These are phyloP conservation scores for Pseudomyrmex flavicornis DNA, from an alignment of 1,140 invertebrate species.

Conservation along the genomic window DNA sequence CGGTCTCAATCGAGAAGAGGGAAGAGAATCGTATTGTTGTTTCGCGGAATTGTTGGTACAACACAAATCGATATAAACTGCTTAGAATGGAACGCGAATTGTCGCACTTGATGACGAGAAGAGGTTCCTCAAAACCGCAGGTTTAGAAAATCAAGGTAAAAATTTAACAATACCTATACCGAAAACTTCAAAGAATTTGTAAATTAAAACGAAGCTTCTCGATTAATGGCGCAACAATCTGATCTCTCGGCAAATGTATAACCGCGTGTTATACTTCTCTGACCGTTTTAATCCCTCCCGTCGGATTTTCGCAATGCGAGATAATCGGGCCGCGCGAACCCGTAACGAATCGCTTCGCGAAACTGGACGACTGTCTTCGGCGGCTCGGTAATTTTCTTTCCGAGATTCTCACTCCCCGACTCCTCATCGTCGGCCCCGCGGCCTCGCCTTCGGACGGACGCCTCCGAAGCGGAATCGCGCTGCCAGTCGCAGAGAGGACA, in stretches of 20 bases:
- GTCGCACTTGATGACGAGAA: background rate
- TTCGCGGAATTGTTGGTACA: slow-evolving; percentile 10
- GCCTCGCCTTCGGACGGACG: slow-evolving; percentile 32
- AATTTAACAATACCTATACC: no score
- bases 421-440: background rate
- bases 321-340: slow-evolving; percentile 38
- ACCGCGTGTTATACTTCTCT: background rate
- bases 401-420: background rate
- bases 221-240: background rate
- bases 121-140: no score
- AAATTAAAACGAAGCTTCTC: background rate
- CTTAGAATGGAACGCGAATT: slow-evolving; percentile 3
- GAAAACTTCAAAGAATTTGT: background rate
- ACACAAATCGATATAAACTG: background rate
- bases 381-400: slow-evolving; percentile 49
- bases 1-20: slow-evolving; percentile 3
- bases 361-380: slow-evolving; percentile 53
- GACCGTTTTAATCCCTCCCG: slow-evolving; percentile 50
- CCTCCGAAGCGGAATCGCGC: slow-evolving; percentile 25
- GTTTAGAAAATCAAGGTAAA: no score
- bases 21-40: background rate
- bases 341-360: slow-evolving; percentile 57
- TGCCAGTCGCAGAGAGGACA: slow-evolving; percentile 39
- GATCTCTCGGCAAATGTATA: no score
- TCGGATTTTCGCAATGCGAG: slow-evolving; percentile 52